Evolutionary conservation across 2,113 vertebrate genomes (phyloP).

Genomic region (Seriola aureovittata): DNA sequence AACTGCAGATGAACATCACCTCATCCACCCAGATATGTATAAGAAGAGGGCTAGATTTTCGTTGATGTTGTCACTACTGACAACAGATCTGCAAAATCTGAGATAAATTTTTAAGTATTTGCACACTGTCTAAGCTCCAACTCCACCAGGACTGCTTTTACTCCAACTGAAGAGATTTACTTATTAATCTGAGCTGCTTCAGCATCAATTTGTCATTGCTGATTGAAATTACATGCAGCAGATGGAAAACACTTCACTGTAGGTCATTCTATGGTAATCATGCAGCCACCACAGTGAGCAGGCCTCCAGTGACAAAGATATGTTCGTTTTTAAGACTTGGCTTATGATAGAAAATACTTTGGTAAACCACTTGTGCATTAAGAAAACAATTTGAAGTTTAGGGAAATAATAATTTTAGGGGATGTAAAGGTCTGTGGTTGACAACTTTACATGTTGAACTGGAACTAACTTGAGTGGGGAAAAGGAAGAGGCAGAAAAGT

Average conservation of each 20-base stretch:
- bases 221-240: conserved; percentile 48
- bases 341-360: conserved; percentile 13
- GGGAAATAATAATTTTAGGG: no score
- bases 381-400: not conserved
- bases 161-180: conserved; percentile 28
- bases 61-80: not conserved
- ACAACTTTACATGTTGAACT: no score
- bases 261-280: conserved; percentile 39
- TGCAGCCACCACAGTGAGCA: not conserved
- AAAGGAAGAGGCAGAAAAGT: no score
- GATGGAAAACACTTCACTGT: conserved; percentile 24
- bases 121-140: not conserved
- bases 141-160: conserved; percentile 27
- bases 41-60: no score
- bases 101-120: conserved; percentile 1
- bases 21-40: no score
- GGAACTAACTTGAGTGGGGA: no score
- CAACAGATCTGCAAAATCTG: not conserved
- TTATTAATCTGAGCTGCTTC: conserved; percentile 50
- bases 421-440: no score
- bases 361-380: not conserved
- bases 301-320: not conserved
- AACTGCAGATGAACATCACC: no score
- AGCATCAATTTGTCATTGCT: conserved; percentile 51
- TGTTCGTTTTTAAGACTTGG: conserved; percentile 18